A percentile compares a stretch with the other conserved stretches of the same genome.
phyloP scores from a whole-genome alignment of 2,797 vertebrate species.

The Arvicola amphibius region DNA sequence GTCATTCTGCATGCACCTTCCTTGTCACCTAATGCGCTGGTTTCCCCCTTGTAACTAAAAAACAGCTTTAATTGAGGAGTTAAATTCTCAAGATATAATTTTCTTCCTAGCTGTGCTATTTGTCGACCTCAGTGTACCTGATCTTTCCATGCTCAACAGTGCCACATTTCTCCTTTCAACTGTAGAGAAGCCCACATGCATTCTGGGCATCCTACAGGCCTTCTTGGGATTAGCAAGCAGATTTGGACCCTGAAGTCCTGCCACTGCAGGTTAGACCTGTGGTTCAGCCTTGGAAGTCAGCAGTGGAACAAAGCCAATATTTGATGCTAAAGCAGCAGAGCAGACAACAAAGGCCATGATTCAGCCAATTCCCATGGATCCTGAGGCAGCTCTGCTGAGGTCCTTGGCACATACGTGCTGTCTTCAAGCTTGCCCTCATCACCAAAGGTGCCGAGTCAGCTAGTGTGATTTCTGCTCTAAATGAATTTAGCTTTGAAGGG shows the following conservation, averaged over 20 bases:
- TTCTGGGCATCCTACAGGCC: not conserved
- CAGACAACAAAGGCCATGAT: not conserved
- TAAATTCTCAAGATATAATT: not conserved
- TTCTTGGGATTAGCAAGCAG: not conserved
- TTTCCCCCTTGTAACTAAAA: not conserved
- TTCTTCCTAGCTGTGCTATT: not conserved
- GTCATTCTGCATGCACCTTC: not conserved
- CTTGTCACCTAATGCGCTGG: not conserved
- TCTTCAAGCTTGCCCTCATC: not conserved
- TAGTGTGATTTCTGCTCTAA: not conserved
- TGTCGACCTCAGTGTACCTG: not conserved
- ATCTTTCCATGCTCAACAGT: not conserved
- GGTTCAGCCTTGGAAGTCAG: too few relatives aligned
- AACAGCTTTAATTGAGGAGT: not conserved
- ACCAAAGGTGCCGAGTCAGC: not conserved
- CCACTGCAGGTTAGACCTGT: too few relatives aligned
- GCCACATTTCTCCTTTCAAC: not conserved
- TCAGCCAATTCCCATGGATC: not conserved
- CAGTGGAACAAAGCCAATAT: not conserved
- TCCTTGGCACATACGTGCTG: not conserved
- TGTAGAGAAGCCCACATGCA: not conserved
- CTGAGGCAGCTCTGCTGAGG: not conserved
- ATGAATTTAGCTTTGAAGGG: not conserved
- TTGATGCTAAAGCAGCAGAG: not conserved
- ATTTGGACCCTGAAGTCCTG: not conserved